phyloP scores from a whole-genome alignment of 2,797 vertebrate genomes.

The Vespertilio murinus region DNA sequence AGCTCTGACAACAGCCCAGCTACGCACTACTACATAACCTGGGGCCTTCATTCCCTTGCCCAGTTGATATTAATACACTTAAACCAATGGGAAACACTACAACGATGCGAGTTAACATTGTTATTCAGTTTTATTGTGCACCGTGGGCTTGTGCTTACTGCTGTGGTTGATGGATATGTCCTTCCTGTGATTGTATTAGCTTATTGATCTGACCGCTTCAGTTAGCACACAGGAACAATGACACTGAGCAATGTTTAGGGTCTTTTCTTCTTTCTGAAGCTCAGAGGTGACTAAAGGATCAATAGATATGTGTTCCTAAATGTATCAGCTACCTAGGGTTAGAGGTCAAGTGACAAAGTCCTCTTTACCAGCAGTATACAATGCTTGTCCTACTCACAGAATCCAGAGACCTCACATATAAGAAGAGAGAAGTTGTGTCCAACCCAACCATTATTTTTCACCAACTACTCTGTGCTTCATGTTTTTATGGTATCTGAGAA shows the following conservation, averaged over 20 bases:
- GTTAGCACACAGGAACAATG: not conserved
- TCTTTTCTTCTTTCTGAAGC: not conserved
- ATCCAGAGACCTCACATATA: not conserved
- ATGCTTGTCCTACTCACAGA: not conserved
- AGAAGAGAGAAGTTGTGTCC: not conserved
- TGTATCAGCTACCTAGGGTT: too few species aligned
- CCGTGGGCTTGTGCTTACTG: not conserved
- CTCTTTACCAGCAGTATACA: not conserved
- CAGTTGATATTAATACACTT: not conserved
- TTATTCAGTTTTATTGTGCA: not conserved
- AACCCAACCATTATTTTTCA: not conserved
- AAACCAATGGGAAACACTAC: not conserved
- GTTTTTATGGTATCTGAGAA: not conserved
- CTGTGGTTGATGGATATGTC: not conserved
- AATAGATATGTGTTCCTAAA: not conserved
- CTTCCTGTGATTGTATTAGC: not conserved
- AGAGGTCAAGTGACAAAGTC: not conserved
- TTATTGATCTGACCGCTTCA: not conserved
- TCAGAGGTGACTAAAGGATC: not conserved
- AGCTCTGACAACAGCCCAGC: not conserved
- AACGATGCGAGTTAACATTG: not conserved
- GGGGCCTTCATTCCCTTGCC: not conserved
- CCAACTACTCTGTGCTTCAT: not conserved
- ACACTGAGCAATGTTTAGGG: not conserved
- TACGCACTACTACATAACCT: not conserved